These are phyloP conservation scores for Apodemia duryi DNA, from an alignment of 2,888 invertebrate species.

Conservation along the genomic window DNA sequence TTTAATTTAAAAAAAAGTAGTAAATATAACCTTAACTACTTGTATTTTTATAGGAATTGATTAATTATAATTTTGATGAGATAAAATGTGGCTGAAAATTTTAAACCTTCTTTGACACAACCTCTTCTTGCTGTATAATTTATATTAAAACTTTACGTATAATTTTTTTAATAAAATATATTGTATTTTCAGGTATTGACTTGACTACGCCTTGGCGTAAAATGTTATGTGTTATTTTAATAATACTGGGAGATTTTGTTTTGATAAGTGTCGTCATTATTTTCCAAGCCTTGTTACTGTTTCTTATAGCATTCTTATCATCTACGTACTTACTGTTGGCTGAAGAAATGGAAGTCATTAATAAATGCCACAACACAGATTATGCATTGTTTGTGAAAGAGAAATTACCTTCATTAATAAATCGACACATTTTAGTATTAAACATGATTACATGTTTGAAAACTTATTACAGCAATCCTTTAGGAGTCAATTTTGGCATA, in stretches of 20 bases:
- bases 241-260: conserved; percentile 38
- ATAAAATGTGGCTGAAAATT: too few species aligned
- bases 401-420: conserved; percentile 41
- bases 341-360: conserved; percentile 46
- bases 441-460: conserved; percentile 45
- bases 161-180: not conserved
- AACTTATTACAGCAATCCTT: conserved; percentile 52
- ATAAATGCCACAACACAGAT: conserved; percentile 32
- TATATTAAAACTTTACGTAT: too few species aligned
- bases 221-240: not conserved
- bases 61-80: too few species aligned
- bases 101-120: too few species aligned
- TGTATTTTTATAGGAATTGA: too few species aligned
- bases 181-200: conserved; percentile 38
- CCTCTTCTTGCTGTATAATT: too few species aligned
- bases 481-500: conserved; percentile 58
- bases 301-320: conserved; percentile 56
- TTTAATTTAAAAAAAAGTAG: too few species aligned
- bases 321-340: conserved; percentile 53
- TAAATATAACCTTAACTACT: too few species aligned
- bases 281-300: conserved; percentile 53
- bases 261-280: conserved; percentile 47
- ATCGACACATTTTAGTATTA: conserved; percentile 47
- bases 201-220: not conserved
- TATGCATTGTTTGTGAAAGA: conserved; percentile 38